phyloP scores from a whole-genome alignment of 1,140 invertebrate genomes.

The Antheraea pernyi region DNA sequence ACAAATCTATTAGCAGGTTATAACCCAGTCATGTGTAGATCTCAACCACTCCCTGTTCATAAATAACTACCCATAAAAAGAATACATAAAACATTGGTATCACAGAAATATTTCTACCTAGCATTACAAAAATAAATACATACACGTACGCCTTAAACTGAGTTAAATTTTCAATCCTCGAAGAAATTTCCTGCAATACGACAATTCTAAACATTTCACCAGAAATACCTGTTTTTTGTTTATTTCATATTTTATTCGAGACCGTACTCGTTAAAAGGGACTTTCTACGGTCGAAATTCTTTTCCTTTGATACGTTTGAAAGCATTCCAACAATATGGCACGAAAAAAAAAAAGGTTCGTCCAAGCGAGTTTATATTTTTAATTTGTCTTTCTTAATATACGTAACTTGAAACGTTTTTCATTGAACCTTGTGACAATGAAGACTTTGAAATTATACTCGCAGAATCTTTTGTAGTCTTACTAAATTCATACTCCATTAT shows the following conservation, averaged over 20 bases:
- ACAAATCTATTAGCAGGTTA: no score
- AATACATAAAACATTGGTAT: not conserved
- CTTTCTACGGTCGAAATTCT: not conserved
- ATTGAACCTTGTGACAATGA: not conserved
- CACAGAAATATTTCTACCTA: not conserved
- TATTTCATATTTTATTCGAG: not conserved
- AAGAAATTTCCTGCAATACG: not conserved
- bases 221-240: not conserved
- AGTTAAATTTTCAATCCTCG: slow-evolving; percentile 1
- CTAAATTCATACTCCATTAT: no score
- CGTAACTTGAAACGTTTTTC: not conserved
- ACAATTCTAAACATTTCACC: not conserved
- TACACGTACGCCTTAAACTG: not conserved
- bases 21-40: no score
- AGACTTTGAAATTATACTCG: no score
- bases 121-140: not conserved
- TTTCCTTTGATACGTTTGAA: slow-evolving; percentile 8
- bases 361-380: not conserved
- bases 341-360: not conserved
- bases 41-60: no score
- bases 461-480: no score
- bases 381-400: not conserved
- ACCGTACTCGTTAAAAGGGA: not conserved
- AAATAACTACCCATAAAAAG: no score
- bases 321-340: slow-evolving; percentile 11